Conservation (phyloP, 2,797 vertebrate genomes). For the Nannoperca obscura region DNA sequence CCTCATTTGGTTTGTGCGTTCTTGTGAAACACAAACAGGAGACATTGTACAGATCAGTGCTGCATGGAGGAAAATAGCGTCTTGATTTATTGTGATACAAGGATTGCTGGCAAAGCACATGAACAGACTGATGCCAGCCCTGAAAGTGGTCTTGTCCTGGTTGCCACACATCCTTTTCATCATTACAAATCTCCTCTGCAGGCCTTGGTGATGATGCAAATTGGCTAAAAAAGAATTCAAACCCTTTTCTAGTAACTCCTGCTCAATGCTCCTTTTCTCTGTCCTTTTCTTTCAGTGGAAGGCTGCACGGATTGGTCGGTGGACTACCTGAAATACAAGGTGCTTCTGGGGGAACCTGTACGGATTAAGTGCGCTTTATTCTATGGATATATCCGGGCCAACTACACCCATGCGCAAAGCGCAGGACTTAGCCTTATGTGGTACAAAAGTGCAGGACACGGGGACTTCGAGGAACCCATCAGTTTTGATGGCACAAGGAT, state of each 20-base stretch:
- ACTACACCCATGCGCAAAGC: conserved; percentile 97
- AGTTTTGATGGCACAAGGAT: conserved; percentile 95
- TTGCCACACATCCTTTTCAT: conserved; percentile 24
- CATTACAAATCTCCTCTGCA: conserved; percentile 28
- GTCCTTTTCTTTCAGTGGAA: conserved; percentile 87
- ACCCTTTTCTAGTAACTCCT: not conserved
- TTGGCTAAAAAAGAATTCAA: conserved; percentile 2
- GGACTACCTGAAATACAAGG: conserved; percentile 99
- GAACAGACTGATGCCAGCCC: conserved; percentile 16
- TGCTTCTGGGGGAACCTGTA: conserved; percentile 96
- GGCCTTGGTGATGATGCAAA: conserved; percentile 27
- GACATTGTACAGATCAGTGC: not conserved
- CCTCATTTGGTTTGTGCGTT: conserved; percentile 3
- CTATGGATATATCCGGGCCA: conserved; percentile 99
- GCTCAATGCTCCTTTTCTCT: conserved; percentile 20
- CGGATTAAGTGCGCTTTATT: conserved; percentile 99
- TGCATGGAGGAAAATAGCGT: conserved; percentile 15
- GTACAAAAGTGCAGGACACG: conserved; percentile 97
- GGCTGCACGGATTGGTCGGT: conserved; percentile 99
- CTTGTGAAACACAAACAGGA: conserved; percentile 8
- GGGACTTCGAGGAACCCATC: conserved; percentile 97
- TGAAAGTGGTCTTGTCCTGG: conserved; percentile 30
- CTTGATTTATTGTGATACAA: conserved; percentile 52
- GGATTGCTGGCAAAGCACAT: conserved; percentile 36
- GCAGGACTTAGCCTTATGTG: conserved; percentile 99